Base-by-base conservation (phyloP, 1,140 invertebrate genomes). In the Elymnias hypermnestra region DNA sequence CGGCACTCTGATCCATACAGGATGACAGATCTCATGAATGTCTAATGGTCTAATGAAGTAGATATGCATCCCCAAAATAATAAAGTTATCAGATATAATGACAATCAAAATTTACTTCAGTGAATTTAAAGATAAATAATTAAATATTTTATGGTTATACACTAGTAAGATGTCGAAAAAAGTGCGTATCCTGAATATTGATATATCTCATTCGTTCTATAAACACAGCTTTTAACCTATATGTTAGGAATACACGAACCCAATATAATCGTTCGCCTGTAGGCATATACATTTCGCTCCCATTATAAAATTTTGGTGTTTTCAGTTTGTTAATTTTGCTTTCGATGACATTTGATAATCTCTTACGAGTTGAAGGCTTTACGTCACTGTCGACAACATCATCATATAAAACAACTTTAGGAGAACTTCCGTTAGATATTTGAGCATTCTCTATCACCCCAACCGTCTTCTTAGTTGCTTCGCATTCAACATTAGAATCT, bases 261-360 rank as follows among this genome's bases (percentile, higher is more conserved):
- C 76, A 83, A 51, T 65, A 85, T 8, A 85, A 41, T 8, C 53
- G 63, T 46, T 85, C 71, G 26, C 82, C 82, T 3, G 70, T 72
- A 1, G 72, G 72, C 74, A 82, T 81, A 29, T 23, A 62, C 76
- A 79, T 74, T 52, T 83, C 45, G 38, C 78, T 85, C 6, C 82
- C 82, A 28, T 57, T 60, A 25, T 82, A 79, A 44, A 23, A 49
- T 0, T 53, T 36, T 1, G 77, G 77, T 21, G 63, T n/a, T 37
- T 52, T 75, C 19, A 84, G 41, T 12, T 53, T 64, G 36, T 79
- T 49, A 8, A 61, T 55, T n/a, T 61, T 65, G 53, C 62, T 69
- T 12, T 52, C 29, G 10, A 60, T 61, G 3, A 84, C 64, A 25
- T 46, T 45, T 0, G 65, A 76, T 12, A 59, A 23, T 44, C 38